These are phyloP conservation scores for Mesorhabditis belari DNA, from an alignment of 2,888 invertebrate genomes.

Conservation along the genomic window DNA sequence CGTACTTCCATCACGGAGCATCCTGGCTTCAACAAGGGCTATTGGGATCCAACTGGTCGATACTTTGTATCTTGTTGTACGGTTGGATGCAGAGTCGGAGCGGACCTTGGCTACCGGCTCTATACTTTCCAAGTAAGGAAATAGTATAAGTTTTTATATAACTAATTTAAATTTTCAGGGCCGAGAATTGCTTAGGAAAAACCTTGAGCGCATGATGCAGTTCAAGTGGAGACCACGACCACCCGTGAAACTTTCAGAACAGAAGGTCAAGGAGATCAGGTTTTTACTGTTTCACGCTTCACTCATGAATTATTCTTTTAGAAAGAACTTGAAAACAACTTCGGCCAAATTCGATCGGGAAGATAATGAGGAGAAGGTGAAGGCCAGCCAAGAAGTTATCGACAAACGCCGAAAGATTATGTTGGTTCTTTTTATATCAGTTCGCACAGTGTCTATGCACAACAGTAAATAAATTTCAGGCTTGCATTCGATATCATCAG, in stretches of 20 bases:
- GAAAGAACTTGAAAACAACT: conserved; percentile 95
- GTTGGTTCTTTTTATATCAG: too few relatives aligned
- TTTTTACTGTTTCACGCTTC: not conserved
- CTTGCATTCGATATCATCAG: conserved; percentile 38
- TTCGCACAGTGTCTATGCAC: too few relatives aligned
- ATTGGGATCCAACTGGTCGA: conserved; percentile 98
- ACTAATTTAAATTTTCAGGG: conserved; percentile 19
- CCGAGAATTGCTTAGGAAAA: conserved; percentile 69
- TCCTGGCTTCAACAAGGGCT: conserved; percentile 61
- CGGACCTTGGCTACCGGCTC: conserved; percentile 80
- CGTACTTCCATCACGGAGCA: conserved; percentile 37
- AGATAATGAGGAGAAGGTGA: conserved; percentile 60
- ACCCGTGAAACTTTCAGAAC: conserved; percentile 72
- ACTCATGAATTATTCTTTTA: conserved; percentile 56
- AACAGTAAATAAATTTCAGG: too few relatives aligned
- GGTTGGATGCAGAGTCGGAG: conserved; percentile 70
- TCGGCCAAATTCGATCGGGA: conserved; percentile 90
- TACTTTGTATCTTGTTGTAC: conserved; percentile 91
- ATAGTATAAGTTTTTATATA: not conserved
- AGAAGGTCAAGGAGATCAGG: conserved; percentile 64
- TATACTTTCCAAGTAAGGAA: conserved; percentile 83
- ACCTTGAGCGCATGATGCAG: conserved; percentile 86
- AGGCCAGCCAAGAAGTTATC: conserved; percentile 47
- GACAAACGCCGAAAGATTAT: conserved; percentile 39
- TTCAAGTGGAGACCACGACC: conserved; percentile 92